These are phyloP conservation scores for Caenorhabditis wallacei DNA, from an alignment of 2,888 invertebrate genomes.

Conservation along the genomic window DNA sequence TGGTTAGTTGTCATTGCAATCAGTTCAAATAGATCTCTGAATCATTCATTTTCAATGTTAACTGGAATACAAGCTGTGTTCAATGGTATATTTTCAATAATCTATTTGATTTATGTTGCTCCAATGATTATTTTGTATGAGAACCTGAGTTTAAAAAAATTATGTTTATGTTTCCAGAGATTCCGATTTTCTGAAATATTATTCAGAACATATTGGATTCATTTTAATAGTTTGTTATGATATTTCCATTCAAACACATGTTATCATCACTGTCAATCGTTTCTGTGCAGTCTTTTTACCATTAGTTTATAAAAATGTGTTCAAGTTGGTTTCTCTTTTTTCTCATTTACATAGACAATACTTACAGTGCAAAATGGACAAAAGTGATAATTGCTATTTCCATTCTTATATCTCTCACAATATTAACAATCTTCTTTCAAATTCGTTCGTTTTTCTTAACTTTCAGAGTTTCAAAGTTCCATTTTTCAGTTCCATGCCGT, in stretches of 20 bases:
- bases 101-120: constrained; percentile 23
- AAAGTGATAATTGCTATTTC: constrained; percentile 3
- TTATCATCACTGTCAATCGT: constrained; percentile 18
- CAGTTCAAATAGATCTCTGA: not conserved
- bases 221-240: constrained; percentile 16
- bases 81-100: constrained; percentile 2
- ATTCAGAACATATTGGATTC: constrained; percentile 13
- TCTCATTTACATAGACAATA: not conserved
- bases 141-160: not conserved
- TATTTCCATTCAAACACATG: constrained; percentile 23
- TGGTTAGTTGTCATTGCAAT: constrained; percentile 35
- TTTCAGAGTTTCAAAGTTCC: not conserved
- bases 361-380: not conserved
- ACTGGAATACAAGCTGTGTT: constrained; percentile 31
- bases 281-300: constrained; percentile 42
- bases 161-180: constrained; percentile 13
- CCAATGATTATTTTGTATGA: constrained; percentile 43
- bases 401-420: not conserved
- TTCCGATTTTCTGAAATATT: not conserved
- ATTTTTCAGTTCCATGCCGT: constrained; percentile 24
- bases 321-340: constrained; percentile 2
- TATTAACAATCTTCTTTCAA: not conserved
- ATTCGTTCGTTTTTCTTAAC: not conserved
- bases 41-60: constrained; percentile 37
- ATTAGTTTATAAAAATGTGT: constrained; percentile 20